Evolutionary conservation across 2,888 invertebrate genomes (phyloP).

Genomic region (Scaptomyza cyrtandrae): DNA sequence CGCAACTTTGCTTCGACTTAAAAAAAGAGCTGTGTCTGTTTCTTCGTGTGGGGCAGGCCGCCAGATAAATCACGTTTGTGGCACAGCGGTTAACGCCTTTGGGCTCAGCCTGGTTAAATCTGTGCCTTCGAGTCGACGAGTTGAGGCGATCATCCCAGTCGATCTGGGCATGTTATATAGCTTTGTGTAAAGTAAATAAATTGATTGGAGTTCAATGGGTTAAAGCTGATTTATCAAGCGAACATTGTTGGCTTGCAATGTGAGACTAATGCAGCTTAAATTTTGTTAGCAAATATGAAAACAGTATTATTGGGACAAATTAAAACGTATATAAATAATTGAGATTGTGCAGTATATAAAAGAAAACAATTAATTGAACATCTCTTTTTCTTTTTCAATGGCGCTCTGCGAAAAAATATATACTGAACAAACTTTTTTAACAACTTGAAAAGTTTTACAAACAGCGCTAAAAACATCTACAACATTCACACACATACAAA

Average conservation of each 20-base stretch:
- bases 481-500: constrained; percentile 12
- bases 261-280: constrained; percentile 1
- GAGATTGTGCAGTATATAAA: constrained; percentile 13
- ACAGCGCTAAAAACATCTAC: constrained; percentile 49
- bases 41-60: constrained; percentile 57
- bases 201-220: constrained; percentile 56
- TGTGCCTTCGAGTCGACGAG: constrained; percentile 19
- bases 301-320: neutral
- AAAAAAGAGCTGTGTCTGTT: constrained; percentile 11
- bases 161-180: constrained; percentile 26
- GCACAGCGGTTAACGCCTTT: constrained; percentile 46
- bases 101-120: constrained; percentile 33
- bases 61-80: constrained; percentile 62
- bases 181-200: constrained; percentile 52
- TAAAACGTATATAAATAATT: constrained; percentile 5
- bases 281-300: neutral
- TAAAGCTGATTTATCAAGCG: constrained; percentile 44
- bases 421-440: constrained; percentile 52
- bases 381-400: neutral
- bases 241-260: neutral
- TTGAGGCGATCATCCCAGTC: constrained; percentile 25
- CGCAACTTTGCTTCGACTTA: constrained; percentile 17
- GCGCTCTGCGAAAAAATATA: constrained; percentile 26
- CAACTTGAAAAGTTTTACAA: constrained; percentile 61
- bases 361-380: constrained; percentile 36